Base-by-base conservation (phyloP, 92 coral and sea anemone species). In the Zoanthus gigantus region DNA sequence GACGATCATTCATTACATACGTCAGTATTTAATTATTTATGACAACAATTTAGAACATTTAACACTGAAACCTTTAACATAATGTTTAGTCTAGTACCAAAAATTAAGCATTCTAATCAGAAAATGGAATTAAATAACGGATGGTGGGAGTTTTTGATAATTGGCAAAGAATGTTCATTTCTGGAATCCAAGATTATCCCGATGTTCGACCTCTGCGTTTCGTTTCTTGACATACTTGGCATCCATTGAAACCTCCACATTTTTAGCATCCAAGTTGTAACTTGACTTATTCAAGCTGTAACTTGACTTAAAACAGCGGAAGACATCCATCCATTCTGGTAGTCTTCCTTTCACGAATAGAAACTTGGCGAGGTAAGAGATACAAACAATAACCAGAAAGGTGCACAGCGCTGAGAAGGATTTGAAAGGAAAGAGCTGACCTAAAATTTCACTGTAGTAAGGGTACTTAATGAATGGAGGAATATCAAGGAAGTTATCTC, bases 381-480 rank as follows among this genome's bases (percentile, higher is more conserved):
- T 57, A 58, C 4, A 16, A 18, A 76, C 58, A 23, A 86, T 58
- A 5, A 48, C 77, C 23, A 57, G 7, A 32, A 86, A 54, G 0
- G 84, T 53, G 23, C 84, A 86, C 56, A 86, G 18, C 73, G 58
- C 76, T 58, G 85, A 12, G 9, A 86, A 29, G 37, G 75, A 75
- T 75, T 75, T 72, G 84, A 29, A 86, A 52, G 89, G 75, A 75
- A 86, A 86, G 74, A 75, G 80, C 89, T 86, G 89, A 72, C 89
- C 89, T 28, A 58, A 54, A 9, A 58, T 86, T 54, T 86, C 28
- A 84, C 73, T 75, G 89, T 86, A 86, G 58, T 32, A 32, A 4
- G 89, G 89, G 58, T 86, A 86, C 63, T 76, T 60, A 71, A 86
- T 86, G 9, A 72, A 86, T 18, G 89, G 89, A n/a, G 34, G 34